These are phyloP conservation scores for Gorsachius magnificus DNA, from an alignment of 2,797 vertebrate species.

Conservation along the genomic window DNA sequence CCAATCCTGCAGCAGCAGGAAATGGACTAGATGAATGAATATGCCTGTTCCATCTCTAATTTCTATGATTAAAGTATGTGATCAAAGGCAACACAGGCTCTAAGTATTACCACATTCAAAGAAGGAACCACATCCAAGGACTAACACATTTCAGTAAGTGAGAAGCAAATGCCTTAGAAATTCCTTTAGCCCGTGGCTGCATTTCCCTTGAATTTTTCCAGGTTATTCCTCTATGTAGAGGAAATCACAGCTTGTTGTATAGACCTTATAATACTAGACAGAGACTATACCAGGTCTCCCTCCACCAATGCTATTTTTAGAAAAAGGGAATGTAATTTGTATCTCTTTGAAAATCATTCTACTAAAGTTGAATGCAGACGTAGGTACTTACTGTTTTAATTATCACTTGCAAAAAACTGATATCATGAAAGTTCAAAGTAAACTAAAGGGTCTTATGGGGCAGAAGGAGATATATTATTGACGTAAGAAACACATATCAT, in stretches of 20 bases:
- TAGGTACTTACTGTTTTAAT: conserved; percentile 54
- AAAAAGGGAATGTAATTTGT: neutral
- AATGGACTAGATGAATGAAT: conserved; percentile 64
- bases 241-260: conserved; percentile 43
- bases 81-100: conserved; percentile 66
- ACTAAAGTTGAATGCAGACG: conserved; percentile 54
- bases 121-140: conserved; percentile 57
- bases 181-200: conserved; percentile 31
- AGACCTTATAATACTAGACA: neutral
- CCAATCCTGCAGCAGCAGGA: conserved; percentile 27
- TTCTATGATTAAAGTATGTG: conserved; percentile 69
- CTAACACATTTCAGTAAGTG: conserved; percentile 69
- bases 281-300: neutral
- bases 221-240: conserved; percentile 2
- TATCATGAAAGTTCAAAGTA: conserved; percentile 48
- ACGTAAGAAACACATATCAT: neutral
- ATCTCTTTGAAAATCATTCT: conserved; percentile 31
- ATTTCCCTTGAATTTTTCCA: conserved; percentile 27
- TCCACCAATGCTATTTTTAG: conserved; percentile 8
- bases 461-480: neutral
- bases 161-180: conserved; percentile 66
- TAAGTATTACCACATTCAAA: conserved; percentile 74
- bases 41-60: conserved; percentile 71
- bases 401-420: conserved; percentile 30
- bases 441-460: neutral